Conservation (phyloP, 2,797 vertebrate genomes). For the Crossoptilon crossoptilon region DNA sequence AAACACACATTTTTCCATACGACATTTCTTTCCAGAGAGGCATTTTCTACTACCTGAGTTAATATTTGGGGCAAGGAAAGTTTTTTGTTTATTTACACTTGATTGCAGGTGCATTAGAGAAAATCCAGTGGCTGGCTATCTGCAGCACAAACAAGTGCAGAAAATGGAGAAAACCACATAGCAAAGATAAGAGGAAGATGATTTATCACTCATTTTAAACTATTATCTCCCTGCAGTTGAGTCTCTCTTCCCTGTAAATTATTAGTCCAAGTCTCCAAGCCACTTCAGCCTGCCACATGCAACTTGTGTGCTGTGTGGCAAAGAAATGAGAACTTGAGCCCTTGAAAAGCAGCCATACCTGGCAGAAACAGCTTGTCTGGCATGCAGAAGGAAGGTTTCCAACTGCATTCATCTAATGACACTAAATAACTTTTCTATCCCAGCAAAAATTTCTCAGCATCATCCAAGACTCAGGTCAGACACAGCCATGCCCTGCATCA, state of each 20-base stretch:
- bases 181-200: background rate
- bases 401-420: background rate
- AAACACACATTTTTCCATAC: background rate
- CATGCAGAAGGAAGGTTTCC: background rate
- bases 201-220: background rate
- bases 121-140: background rate
- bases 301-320: background rate
- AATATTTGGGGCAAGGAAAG: background rate
- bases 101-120: background rate
- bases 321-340: background rate
- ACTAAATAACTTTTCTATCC: background rate
- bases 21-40: background rate
- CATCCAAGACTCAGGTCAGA: background rate
- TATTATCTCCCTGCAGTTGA: background rate
- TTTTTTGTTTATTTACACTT: background rate
- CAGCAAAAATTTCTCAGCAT: background rate
- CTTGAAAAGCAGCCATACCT: background rate
- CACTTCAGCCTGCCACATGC: background rate
- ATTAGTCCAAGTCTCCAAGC: background rate
- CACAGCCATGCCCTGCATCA: background rate
- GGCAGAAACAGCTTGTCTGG: background rate
- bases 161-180: background rate
- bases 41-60: conserved; percentile 26
- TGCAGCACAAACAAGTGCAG: background rate
- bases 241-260: background rate